These are phyloP conservation scores for Tuta absoluta DNA, from an alignment of 2,888 invertebrate genomes.

Conservation along the genomic window DNA sequence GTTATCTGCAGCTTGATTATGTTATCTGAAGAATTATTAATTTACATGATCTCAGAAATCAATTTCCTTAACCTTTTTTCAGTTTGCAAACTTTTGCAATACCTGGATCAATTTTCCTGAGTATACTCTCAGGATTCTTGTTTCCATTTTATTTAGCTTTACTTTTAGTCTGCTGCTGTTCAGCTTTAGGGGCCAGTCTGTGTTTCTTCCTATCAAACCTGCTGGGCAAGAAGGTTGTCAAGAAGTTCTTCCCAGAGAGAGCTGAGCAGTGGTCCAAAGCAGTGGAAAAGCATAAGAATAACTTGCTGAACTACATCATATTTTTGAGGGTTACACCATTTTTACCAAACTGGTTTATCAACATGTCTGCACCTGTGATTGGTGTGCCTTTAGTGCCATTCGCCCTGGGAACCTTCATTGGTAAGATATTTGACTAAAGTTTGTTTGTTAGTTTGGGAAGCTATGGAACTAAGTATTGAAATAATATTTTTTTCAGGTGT, in stretches of 20 bases:
- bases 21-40: background rate
- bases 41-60: slow-evolving; percentile 29
- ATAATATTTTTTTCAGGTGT: slow-evolving; percentile 84
- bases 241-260: slow-evolving; percentile 93
- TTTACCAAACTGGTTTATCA: slow-evolving; percentile 99
- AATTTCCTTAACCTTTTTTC: slow-evolving; percentile 58
- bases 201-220: slow-evolving; percentile 97
- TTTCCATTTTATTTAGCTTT: slow-evolving; percentile 96
- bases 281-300: slow-evolving; percentile 92
- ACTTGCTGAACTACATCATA: slow-evolving; percentile 97
- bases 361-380: slow-evolving; percentile 97
- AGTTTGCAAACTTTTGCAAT: slow-evolving; percentile 99
- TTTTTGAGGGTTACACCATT: slow-evolving; percentile 98
- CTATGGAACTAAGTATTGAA: background rate
- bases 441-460: background rate
- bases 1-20: background rate
- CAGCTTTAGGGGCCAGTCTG: slow-evolving; percentile 96
- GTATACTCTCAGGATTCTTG: slow-evolving; percentile 97
- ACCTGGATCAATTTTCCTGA: slow-evolving; percentile 98
- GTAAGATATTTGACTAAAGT: slow-evolving; percentile 68
- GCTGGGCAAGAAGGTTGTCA: slow-evolving; percentile 91
- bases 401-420: slow-evolving; percentile 97
- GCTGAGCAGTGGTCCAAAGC: slow-evolving; percentile 92
- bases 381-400: slow-evolving; percentile 96
- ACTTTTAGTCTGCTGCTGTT: slow-evolving; percentile 94